Conservation (phyloP, 2,797 vertebrate genomes). For the Manis pentadactyla region DNA sequence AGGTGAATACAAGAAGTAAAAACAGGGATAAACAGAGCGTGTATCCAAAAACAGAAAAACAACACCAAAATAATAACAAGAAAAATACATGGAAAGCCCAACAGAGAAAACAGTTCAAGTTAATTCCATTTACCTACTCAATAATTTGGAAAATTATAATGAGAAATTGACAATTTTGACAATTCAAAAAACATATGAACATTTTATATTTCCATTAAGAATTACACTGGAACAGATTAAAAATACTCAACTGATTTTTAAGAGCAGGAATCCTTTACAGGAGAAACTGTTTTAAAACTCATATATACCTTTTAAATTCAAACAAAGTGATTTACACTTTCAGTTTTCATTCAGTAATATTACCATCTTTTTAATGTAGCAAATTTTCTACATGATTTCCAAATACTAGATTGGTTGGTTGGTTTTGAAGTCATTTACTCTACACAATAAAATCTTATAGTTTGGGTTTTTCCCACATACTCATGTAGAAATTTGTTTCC, state of each 20-base stretch:
- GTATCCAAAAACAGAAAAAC: not conserved
- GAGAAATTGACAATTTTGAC: not conserved
- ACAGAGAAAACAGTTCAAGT: slow-evolving; percentile 32
- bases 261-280: not conserved
- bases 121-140: slow-evolving; percentile 43
- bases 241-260: slow-evolving; percentile 41
- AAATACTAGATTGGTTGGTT: not conserved
- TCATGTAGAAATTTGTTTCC: slow-evolving; percentile 2
- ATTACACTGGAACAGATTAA: slow-evolving; percentile 26
- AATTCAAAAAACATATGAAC: not conserved
- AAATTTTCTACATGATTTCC: slow-evolving; percentile 52
- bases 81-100: not conserved
- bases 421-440: slow-evolving; percentile 33
- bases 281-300: slow-evolving; percentile 55
- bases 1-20: slow-evolving; percentile 28
- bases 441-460: slow-evolving; percentile 29
- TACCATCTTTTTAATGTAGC: not conserved
- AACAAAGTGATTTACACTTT: slow-evolving; percentile 9
- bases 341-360: not conserved
- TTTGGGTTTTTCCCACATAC: not conserved
- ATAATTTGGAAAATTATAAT: slow-evolving; percentile 47
- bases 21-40: not conserved
- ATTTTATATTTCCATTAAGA: slow-evolving; percentile 51
- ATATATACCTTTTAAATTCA: slow-evolving; percentile 20
- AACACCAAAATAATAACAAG: not conserved